Conservation (phyloP, 2,113 vertebrate species). For the Procavia capensis region DNA sequence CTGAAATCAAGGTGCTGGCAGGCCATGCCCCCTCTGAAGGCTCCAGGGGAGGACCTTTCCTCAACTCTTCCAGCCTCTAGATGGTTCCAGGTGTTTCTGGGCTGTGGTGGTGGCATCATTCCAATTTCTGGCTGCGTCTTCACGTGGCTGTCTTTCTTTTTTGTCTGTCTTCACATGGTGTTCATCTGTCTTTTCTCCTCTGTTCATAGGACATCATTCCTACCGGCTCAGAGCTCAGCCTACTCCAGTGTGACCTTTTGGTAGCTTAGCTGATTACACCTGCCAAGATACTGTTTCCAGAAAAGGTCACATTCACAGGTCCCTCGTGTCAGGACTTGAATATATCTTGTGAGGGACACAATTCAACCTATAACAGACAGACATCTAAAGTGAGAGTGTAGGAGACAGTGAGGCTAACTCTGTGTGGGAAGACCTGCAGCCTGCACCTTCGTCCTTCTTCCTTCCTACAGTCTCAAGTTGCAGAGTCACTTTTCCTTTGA, state of each 20-base stretch:
- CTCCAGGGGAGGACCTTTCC: neutral
- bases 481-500: neutral
- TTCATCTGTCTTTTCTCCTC: neutral
- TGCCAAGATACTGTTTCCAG: neutral
- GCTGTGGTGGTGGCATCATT: neutral
- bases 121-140: neutral
- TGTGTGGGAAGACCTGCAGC: neutral
- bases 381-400: neutral
- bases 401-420: neutral
- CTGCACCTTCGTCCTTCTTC: neutral
- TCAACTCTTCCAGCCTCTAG: neutral
- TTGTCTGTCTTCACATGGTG: neutral
- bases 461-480: neutral
- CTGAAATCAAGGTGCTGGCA: neutral
- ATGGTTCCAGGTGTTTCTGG: neutral
- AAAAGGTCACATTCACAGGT: neutral
- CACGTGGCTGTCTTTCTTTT: neutral
- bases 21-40: neutral
- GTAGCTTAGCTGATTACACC: neutral
- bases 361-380: neutral
- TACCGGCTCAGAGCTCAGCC: neutral
- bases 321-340: neutral
- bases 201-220: neutral
- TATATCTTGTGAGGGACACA: neutral
- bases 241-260: neutral